Percentiles rank a stretch among this genome's conserved stretches.
Evolutionary conservation across 2,113 vertebrate species (phyloP).

Genomic region (cat (Felis catus)): DNA sequence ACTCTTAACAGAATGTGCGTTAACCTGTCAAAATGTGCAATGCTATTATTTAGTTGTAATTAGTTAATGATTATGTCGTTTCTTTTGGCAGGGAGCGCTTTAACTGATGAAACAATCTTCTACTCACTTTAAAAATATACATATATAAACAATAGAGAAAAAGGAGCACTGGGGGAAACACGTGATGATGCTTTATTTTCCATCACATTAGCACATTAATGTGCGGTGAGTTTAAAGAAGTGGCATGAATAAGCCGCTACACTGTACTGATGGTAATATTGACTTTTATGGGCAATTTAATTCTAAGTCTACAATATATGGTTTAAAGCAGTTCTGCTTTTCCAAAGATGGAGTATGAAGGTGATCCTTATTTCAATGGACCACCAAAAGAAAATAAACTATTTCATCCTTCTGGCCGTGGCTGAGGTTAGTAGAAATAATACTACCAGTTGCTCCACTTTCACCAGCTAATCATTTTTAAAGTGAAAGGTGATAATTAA

Average conservation of each 20-base stretch:
- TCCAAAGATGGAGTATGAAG: slow-evolving; percentile 26
- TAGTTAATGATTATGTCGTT: slow-evolving; percentile 33
- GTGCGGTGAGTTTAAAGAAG: slow-evolving; percentile 20
- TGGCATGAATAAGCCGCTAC: slow-evolving; percentile 4
- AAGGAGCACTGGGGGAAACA: background rate
- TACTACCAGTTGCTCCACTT: background rate
- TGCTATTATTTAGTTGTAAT: slow-evolving; percentile 55
- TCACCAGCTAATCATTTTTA: background rate
- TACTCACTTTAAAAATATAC: slow-evolving; percentile 31
- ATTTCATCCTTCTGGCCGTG: slow-evolving; percentile 15
- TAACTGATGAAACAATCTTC: slow-evolving; percentile 34
- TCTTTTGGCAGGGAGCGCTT: slow-evolving; percentile 34
- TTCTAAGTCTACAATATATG: slow-evolving; percentile 48
- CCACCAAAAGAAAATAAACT: slow-evolving; percentile 36
- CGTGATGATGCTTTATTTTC: slow-evolving; percentile 2
- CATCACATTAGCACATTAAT: slow-evolving; percentile 14
- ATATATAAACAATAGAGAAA: background rate
- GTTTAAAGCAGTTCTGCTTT: slow-evolving; percentile 31
- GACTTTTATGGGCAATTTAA: slow-evolving; percentile 64
- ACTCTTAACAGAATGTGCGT: background rate
- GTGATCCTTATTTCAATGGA: slow-evolving; percentile 50
- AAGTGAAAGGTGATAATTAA: slow-evolving; percentile 11
- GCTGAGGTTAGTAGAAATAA: background rate
- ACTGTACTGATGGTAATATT: slow-evolving; percentile 18
- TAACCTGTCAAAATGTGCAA: slow-evolving; percentile 17